Conservation (phyloP, 2,888 invertebrate genomes). For the Aleiodes testaceus region DNA sequence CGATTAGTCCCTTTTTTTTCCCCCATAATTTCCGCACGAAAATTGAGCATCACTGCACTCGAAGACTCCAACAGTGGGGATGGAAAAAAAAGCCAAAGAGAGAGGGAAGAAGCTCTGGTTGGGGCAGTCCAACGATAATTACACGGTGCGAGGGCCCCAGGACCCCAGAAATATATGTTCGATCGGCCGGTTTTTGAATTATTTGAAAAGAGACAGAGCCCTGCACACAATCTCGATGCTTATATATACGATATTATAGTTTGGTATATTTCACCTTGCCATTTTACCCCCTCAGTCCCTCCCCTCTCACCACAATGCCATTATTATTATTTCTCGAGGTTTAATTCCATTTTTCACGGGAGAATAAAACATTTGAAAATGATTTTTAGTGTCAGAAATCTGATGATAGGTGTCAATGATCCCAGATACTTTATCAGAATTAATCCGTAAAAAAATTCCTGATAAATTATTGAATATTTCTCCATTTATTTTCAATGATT, state of each 20-base stretch:
- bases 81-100: slow-evolving; percentile 14
- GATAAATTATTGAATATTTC: neutral
- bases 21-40: slow-evolving; percentile 43
- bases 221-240: slow-evolving; percentile 41
- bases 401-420: too few species aligned
- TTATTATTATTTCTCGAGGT: too few species aligned
- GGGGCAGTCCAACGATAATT: slow-evolving; percentile 70
- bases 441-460: too few species aligned
- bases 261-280: slow-evolving; percentile 59
- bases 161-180: slow-evolving; percentile 70
- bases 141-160: slow-evolving; percentile 69
- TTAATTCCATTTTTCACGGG: too few species aligned
- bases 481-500: slow-evolving; percentile 23
- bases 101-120: slow-evolving; percentile 52
- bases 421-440: too few species aligned
- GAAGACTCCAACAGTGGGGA: slow-evolving; percentile 59
- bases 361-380: too few species aligned
- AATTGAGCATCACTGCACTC: slow-evolving; percentile 70
- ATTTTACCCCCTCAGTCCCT: slow-evolving; percentile 52
- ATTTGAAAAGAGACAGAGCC: slow-evolving; percentile 73
- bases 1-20: slow-evolving; percentile 34
- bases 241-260: slow-evolving; percentile 66
- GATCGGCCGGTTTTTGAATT: slow-evolving; percentile 73
- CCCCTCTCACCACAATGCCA: neutral
- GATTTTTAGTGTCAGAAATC: too few species aligned